Base-by-base conservation (phyloP, 2,888 invertebrate species). In the Eristalis tenax region DNA sequence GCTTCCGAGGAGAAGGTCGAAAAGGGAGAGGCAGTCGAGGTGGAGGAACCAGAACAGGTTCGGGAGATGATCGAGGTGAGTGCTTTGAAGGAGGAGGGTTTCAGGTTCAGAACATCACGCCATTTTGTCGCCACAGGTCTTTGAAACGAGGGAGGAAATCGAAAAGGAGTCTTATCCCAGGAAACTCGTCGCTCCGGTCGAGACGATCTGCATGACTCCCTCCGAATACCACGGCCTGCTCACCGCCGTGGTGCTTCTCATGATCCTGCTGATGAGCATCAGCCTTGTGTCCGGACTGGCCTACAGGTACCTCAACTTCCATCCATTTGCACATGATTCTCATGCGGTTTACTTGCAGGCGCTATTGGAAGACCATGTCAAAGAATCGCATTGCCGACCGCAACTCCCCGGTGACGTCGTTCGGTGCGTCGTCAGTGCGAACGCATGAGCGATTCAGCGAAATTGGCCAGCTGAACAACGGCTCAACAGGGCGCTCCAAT, bases 191-290 rank as follows among this genome's bases (percentile, higher is more conserved):
- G 95, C 96, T 0, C 94, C 96, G 6, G 93, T 94, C 43, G 95
- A 96, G 88, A 96, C 95, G 0, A 95, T 97, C 26, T 98, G 98
- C 91, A 95, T 98, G 83, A 96, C 97, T 1, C 95, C 96, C 3
- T 95, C 96, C 75, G 97, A 97, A 92, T 98, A 98, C 92, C 96
- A 98, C 90, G 96, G 97, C 0, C 93, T 98, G n/a, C 94, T 98
- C 73, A 96, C 96, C 2, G 96, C 97, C 0, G 94, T 98, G 0
- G 95, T 97, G 83, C 94, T 96, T 13, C 94, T 98, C 40, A 94
- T 97, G 89, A 95, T 96, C 10, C 93, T 97, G 50, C 92, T 97
- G 22, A 94, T 97, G 83, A 96, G 96, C 57, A 95, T 97, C 90
- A 94, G 97, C 23, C 94, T 96, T 68, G 94, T 96, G 26, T 96